Evolutionary conservation across 1,140 invertebrate species (phyloP), one percentile per base, ranked within the genome.

Genomic region (Lysiphlebus fabarum): DNA sequence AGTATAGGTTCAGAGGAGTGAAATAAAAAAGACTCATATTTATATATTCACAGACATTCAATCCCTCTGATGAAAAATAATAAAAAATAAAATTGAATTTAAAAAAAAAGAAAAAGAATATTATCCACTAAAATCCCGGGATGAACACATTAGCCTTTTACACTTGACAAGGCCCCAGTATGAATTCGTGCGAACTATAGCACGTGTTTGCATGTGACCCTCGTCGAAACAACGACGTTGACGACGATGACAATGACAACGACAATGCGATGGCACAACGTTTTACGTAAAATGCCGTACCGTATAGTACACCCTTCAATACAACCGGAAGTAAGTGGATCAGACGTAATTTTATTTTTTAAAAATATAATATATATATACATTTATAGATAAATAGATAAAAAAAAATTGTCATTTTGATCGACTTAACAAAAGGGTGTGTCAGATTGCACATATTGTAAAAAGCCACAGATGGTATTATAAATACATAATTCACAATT

Each of bases 81-180:
- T n/a, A n/a, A n/a, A n/a, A n/a, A n/a, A n/a, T n/a, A n/a, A n/a
- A n/a, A n/a, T n/a, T n/a, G n/a, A n/a, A n/a, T n/a, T n/a, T n/a
- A n/a, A n/a, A n/a, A 9, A 34, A 34, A 36, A 34, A 49, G 26
- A 17, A 33, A 38, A 38, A 51, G 36, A 9, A 51, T n/a, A 36
- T 38, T 10, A 51, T 33, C 2, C 36, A 34, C 36, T 36, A 51
- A 34, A 36, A 51, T 51, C 36, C 38, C 49, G 45, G 50, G 58
- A 60, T 60, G 58, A 60, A 55, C 58, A 60, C 58, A 60, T 60
- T 60, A 60, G 58, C 51, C 58, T 60, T 45, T 49, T 53, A 60
- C 58, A 53, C 58, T 55, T 60, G 51, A 44, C 47, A 14, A 57
- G 45, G 56, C 34, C 34, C 56, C 12, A 14, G 56, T 36, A 12